Base-by-base conservation (phyloP, 2,797 vertebrate genomes). In the Odontamblyopus rebecca region DNA sequence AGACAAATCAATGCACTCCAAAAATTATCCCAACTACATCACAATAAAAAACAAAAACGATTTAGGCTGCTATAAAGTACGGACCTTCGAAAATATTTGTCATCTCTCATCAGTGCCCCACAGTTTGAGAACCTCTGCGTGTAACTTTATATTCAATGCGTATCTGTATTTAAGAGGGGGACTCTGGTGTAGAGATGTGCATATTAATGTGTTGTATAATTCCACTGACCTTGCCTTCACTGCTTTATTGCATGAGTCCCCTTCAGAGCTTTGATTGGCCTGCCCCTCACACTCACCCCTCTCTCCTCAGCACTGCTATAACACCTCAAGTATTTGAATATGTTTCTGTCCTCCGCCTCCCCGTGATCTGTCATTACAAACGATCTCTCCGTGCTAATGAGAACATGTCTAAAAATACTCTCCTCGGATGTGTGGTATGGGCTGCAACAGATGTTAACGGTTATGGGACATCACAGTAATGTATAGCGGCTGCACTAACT, bases 381-480 rank as follows among this genome's bases (percentile, higher is more conserved):
- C 88, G 87, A 91, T 92, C 88, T 89, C 84, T 90, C 86, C 87
- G 80, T 79, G 78, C 92, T 93, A 93, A 94, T 93, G 92, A 93
- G 90, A 83, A 85, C 89, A 83, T 61, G 89, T 90, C 93, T 93
- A 94, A 92, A 93, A 93, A 93, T 93, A 94, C 83, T 83, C 82
- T 82, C 67, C 84, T 79, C 81, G 80, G 82, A 85, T 89, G 85
- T 90, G 90, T 92, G 87, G 81, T 78, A 74, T 88, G 85, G 86
- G 87, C 88, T 88, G 87, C 86, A 88, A 89, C 89, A 91, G 86
- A 91, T 93, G 90, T 93, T 92, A 92, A 93, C 92, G 86, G 86
- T 86, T 90, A 85, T 73, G 74, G 82, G 87, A 86, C 87, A 87
- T 87, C 87, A 83, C 82, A 86, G 81, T 85, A 87, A 91, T 87